Evolutionary conservation across 30 jellyfish, hydroid and myxozoan genomes (phyloP), one percentile per base, ranked within the genome.

Genomic region (Nemopilema nomurai): DNA sequence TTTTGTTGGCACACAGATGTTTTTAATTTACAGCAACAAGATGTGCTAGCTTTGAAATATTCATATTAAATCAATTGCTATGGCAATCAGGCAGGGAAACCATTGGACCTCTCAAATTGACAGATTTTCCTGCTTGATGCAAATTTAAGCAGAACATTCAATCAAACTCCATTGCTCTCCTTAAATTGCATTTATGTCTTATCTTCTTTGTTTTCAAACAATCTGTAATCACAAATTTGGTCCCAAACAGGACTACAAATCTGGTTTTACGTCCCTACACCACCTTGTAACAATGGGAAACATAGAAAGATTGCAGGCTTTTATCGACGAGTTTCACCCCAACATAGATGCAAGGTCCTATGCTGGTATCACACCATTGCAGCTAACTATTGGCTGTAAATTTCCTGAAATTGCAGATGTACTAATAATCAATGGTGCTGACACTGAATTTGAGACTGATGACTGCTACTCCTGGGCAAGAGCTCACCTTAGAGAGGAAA

Each of bases 201-300:
- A 41, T 41, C 57, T 41, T 6, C 13, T 41, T 41, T 41, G 6
- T 41, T 41, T 3, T 41, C 57, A 41, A 41, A 41, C 13, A 41
- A 41, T 3, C 57, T 3, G 13, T 13, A 41, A 41, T 41, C 57
- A n/a, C 16, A 52, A 52, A 41, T 41, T 41, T n/a, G 7, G 7
- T 8, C 72, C 65, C 65, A 3, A 41, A 3, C 74, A 82, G 90
- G 90, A 82, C 69, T 41, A 32, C 51, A 82, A 49, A 49, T 83
- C 90, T 67, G 90, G 90, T 1, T 82, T n/a, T 69, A 32, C 90
- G 8, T 33, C 90, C 6, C 19, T 82, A 28, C 90, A 82, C 72
- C 90, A 82, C 28, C 78, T 82, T 50, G 90, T 82, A 24, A 52
- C 22, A 70, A 27, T 41, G 8, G 84, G 84, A 0, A 26, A 82